Percentiles rank a stretch among this genome's conserved stretches.
Evolutionary conservation across 2,888 invertebrate species (phyloP).

Genomic region (Dusona sp.): DNA sequence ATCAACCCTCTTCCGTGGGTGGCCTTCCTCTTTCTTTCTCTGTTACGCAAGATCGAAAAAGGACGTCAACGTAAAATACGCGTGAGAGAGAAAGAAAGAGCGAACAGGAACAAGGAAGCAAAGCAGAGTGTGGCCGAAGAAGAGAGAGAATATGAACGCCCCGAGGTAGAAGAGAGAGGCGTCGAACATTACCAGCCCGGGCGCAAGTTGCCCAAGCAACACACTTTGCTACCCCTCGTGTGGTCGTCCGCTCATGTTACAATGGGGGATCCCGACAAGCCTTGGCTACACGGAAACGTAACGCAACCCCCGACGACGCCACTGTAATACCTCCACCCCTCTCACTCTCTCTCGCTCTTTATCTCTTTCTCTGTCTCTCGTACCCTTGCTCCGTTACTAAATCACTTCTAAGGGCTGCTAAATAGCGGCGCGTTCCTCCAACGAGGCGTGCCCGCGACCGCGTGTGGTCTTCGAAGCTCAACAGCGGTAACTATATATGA

Average conservation of each 20-base stretch:
- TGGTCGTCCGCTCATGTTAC: slow-evolving; percentile 66
- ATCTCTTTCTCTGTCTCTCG: slow-evolving; percentile 4
- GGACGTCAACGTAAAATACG: slow-evolving; percentile 1
- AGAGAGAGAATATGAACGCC: slow-evolving; percentile 56
- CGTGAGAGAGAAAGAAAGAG: slow-evolving; percentile 23
- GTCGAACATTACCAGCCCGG: slow-evolving; percentile 46
- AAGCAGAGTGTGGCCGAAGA: background rate
- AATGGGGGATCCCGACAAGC: slow-evolving; percentile 73
- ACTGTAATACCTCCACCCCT: slow-evolving; percentile 62
- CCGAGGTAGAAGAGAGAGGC: slow-evolving; percentile 40
- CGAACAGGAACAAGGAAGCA: slow-evolving; percentile 40
- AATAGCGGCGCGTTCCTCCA: slow-evolving; percentile 77
- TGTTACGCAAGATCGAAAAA: background rate
- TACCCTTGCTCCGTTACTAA: slow-evolving; percentile 75
- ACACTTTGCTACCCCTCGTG: slow-evolving; percentile 71
- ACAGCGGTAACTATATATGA: slow-evolving; percentile 38
- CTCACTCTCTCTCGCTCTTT: slow-evolving; percentile 57
- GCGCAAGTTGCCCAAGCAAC: slow-evolving; percentile 50
- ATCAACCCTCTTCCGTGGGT: slow-evolving; percentile 75
- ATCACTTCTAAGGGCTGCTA: slow-evolving; percentile 84
- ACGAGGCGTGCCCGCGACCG: slow-evolving; percentile 75
- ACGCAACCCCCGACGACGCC: slow-evolving; percentile 58
- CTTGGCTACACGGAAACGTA: slow-evolving; percentile 68
- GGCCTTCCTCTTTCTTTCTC: slow-evolving; percentile 64
- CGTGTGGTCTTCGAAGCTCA: slow-evolving; percentile 71